Evolutionary conservation across 2,113 vertebrate genomes (phyloP), one percentile per base, ranked within the genome.

Genomic region (Dryoscopus gambensis): DNA sequence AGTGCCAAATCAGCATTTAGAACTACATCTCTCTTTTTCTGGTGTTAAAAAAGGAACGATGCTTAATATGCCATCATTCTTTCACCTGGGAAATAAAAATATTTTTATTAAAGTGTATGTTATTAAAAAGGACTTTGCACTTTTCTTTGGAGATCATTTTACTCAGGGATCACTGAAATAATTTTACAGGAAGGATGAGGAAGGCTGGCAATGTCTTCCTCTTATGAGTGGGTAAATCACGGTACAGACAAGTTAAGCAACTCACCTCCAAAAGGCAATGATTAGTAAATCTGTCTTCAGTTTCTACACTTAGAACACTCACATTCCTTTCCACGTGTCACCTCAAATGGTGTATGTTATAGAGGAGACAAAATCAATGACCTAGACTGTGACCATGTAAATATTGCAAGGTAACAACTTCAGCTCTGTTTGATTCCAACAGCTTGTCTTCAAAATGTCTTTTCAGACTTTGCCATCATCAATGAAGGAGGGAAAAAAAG

Each of bases 1-100:
- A 74, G 57, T 60, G 73, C 25, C 84, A 96, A 94, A 95, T 82
- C 73, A 87, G 27, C 44, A 74, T 86, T 93, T 96, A 87, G 31
- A 89, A 60, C 25, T 70, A 67, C 30, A 21, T 69, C 5, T 85
- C 37, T 84, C 13, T 71, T 84, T 63, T 75, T 59, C 50, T 83
- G 53, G 42, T 20, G 25, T 59, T 59, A 37, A 39, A 44, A 39
- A 53, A 79, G 15, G 21, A 40, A 65, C 78, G 13, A 30, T 8
- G 17, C 12, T 56, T 65, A 64, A 55, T 74, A 16, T 49, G 49
- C 53, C 42, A 84, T 49, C 6, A 46, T 57, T 89, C 28, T 76
- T 27, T 89, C 33, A 78, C 8, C 35, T 40, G n/a, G 37, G 44
- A 95, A 91, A 74, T 40, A 82, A 90, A 77, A 60, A 35, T 33